Percentiles rank a stretch among this genome's conserved stretches.
These are phyloP conservation scores for Temnothorax curvispinosus DNA, from an alignment of 1,140 invertebrate species.

Conservation along the genomic window DNA sequence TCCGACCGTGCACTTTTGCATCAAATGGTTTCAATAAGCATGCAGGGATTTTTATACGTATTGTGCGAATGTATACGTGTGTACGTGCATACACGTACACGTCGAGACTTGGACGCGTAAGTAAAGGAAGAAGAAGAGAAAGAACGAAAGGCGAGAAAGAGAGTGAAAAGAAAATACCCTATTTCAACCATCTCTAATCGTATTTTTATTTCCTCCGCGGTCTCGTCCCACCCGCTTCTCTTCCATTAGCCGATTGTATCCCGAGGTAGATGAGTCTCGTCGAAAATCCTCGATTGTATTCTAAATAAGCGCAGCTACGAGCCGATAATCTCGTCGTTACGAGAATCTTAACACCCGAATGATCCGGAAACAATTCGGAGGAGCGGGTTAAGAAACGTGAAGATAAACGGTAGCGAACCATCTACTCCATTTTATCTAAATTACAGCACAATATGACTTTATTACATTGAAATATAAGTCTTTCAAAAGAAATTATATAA, in stretches of 20 bases:
- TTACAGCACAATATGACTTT: neutral
- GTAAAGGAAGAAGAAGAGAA: constrained; percentile 52
- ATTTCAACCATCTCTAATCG: constrained; percentile 72
- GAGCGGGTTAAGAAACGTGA: constrained; percentile 39
- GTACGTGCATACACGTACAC: constrained; percentile 5
- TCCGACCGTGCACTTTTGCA: constrained; percentile 66
- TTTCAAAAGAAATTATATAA: neutral
- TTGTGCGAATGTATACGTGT: neutral
- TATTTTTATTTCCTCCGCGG: constrained; percentile 70
- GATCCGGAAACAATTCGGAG: constrained; percentile 55
- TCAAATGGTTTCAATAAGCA: constrained; percentile 32
- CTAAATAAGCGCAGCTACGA: constrained; percentile 73
- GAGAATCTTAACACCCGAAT: constrained; percentile 24
- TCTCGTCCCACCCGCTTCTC: constrained; percentile 42
- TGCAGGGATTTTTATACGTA: neutral
- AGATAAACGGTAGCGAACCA: constrained; percentile 34
- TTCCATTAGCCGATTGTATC: constrained; percentile 83
- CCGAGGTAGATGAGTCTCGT: constrained; percentile 76
- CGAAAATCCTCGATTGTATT: constrained; percentile 74
- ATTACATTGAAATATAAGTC: neutral
- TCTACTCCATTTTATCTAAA: neutral
- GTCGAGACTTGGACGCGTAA: constrained; percentile 43
- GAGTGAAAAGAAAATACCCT: constrained; percentile 65
- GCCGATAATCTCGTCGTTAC: constrained; percentile 47
- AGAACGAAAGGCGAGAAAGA: constrained; percentile 28